These are phyloP conservation scores for Gavia stellata DNA, from an alignment of 2,113 vertebrate species.

Conservation along the genomic window DNA sequence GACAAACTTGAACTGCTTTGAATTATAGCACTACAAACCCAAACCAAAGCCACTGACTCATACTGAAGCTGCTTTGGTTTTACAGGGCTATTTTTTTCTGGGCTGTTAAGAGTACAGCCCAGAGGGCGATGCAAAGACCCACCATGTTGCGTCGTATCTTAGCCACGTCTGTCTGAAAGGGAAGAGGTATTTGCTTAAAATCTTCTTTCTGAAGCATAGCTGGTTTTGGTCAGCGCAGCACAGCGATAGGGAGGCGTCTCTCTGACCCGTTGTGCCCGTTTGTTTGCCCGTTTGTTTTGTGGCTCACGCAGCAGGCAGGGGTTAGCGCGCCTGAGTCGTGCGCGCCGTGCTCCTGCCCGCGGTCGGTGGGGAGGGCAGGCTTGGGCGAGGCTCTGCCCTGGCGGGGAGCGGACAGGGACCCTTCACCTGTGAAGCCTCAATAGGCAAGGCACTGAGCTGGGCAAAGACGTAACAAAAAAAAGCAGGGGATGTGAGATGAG, in stretches of 20 bases:
- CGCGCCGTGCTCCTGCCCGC: rapidly evolving
- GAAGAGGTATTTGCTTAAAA: background rate
- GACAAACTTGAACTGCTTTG: background rate
- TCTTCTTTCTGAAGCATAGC: background rate
- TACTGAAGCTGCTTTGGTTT: background rate
- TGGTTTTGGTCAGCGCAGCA: background rate
- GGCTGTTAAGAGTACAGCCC: background rate
- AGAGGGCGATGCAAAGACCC: background rate
- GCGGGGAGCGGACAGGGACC: background rate
- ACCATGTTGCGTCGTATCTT: background rate
- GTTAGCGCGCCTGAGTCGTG: too few relatives aligned
- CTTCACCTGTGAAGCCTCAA: background rate
- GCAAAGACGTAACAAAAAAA: background rate
- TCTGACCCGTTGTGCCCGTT: background rate
- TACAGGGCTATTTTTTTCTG: background rate
- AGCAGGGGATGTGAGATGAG: background rate
- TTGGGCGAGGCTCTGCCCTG: background rate
- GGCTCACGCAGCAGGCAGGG: background rate
- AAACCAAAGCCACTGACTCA: background rate
- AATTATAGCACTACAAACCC: background rate
- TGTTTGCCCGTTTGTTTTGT: background rate
- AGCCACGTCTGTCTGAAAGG: background rate
- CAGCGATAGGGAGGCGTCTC: rapidly evolving
- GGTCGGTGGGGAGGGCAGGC: background rate
- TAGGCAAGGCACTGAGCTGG: background rate